These are phyloP conservation scores for Pelvicachromis taeniatus DNA, from an alignment of 2,113 vertebrate species.

Conservation along the genomic window DNA sequence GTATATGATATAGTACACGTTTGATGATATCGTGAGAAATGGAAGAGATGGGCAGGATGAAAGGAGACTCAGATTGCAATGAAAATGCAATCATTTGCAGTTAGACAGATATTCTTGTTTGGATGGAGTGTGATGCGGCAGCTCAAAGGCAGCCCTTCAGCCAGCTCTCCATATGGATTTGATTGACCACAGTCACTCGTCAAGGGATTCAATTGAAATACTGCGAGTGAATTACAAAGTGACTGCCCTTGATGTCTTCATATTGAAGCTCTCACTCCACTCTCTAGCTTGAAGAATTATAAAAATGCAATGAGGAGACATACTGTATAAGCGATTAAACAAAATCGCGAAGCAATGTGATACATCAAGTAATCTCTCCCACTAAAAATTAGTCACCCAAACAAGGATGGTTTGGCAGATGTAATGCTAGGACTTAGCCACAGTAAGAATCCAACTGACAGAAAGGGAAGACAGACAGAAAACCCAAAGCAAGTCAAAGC, in stretches of 20 bases:
- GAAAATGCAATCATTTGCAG: constrained; percentile 68
- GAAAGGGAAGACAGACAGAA: not conserved
- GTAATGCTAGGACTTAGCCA: not conserved
- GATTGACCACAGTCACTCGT: constrained; percentile 63
- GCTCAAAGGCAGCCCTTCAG: constrained; percentile 52
- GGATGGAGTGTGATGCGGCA: constrained; percentile 29
- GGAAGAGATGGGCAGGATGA: constrained; percentile 38
- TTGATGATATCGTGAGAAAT: constrained; percentile 56
- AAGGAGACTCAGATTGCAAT: constrained; percentile 53
- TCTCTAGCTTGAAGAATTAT: constrained; percentile 10
- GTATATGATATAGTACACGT: constrained; percentile 24
- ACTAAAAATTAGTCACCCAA: not conserved
- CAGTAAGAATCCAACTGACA: not conserved
- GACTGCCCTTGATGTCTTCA: constrained; percentile 50
- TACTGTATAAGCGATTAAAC: not conserved
- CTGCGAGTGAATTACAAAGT: constrained; percentile 42
- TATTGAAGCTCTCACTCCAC: constrained; percentile 12
- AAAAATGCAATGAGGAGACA: constrained; percentile 5
- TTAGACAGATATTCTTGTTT: constrained; percentile 60
- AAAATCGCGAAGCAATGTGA: not conserved
- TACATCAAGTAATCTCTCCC: not conserved
- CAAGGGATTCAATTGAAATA: constrained; percentile 54
- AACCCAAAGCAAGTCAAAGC: not conserved
- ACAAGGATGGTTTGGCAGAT: not conserved
- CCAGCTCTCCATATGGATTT: constrained; percentile 50